Base-by-base conservation (phyloP, 2,888 invertebrate genomes). In the Creontiades dilutus region DNA sequence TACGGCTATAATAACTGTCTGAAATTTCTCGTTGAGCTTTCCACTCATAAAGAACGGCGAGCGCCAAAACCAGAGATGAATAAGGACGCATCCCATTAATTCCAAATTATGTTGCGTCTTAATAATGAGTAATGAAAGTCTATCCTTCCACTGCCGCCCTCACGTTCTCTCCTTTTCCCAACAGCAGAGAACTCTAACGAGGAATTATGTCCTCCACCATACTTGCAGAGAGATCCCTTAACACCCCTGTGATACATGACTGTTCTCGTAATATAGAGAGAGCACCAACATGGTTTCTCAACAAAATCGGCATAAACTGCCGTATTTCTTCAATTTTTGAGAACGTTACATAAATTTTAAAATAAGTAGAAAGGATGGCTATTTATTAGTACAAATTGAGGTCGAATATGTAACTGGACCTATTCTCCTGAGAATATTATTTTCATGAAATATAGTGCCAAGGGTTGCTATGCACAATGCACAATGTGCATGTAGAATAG, bases 121-220 rank as follows among this genome's bases (percentile, higher is more conserved):
- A 78, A 78, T 78, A 78, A 47, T 78, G 78, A 78, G 47, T 78
- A 78, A 78, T 78, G 78, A 78, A 78, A 78, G 46, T 12, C 78
- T 46, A 46, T 78, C 47, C 78, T 16, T 16, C 47, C 47, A 14
- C 78, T n/a, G 16, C n/a, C n/a, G n/a, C 16, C 19, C 47, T 78
- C 78, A 19, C 47, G 37, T 46, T 47, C 46, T 19, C 78, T 46
- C 37, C 2, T 37, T 75, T 19, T 47, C 46, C 78, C 78, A 47
- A 78, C 78, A 28, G 28, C 78, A 47, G 78, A 78, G 47, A 78
- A 78, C 46, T 78, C 47, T 78, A 78, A 78, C 47, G n/a, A 78
- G 78, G 78, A 78, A 78, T 78, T 78, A 78, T 78, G 19, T 19
- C 78, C 37, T 23, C 23, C 68, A 23, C 68, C 68, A 68, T 68